Base-by-base conservation (phyloP, 2,797 vertebrate species). In the Triplophysa yarkandensis region DNA sequence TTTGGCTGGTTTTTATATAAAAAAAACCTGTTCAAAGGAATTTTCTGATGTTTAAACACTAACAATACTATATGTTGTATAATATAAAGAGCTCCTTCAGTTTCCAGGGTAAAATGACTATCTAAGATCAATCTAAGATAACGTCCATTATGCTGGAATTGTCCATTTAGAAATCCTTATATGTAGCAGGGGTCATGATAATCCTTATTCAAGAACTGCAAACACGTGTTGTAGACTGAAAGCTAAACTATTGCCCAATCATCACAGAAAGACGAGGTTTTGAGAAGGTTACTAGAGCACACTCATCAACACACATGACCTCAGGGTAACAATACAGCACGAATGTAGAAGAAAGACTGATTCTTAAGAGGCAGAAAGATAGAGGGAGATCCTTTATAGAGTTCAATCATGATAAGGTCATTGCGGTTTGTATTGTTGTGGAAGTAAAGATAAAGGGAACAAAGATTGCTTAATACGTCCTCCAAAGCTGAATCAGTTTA, bases 391-490 rank as follows among this genome's bases (percentile, higher is more conserved):
- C n/a, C n/a, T n/a, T n/a, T n/a, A n/a, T n/a, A n/a, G n/a, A n/a
- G n/a, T n/a, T n/a, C n/a, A n/a, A n/a, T n/a, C n/a, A n/a, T n/a
- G n/a, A n/a, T 74, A 85, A 79, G 80, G 84, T 82, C 82, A 85
- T 75, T 88, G 81, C 84, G 75, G 83, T 88, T 88, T 89, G 86
- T 91, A 90, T 87, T 86, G 72, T 85, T 50, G 68, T 63, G 71
- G 50, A 41, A 48, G 71, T 57, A 64, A 68, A 75, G 83, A 82
- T 80, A 65, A 76, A 85, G 77, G n/a, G 79, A 79, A 70, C 61
- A 46, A 11, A 3, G 7, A 68, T 43, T 32, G 61, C 39, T 68
- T 71, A 76, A 71, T 72, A 34, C 44, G 67, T 75, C 36, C 36
- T 39, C 23, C 5, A 67, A 27, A 58, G 14, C 10, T 19, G 11